Evolutionary conservation across 2,888 invertebrate species (phyloP).

Genomic region (Platypus cylindrus): DNA sequence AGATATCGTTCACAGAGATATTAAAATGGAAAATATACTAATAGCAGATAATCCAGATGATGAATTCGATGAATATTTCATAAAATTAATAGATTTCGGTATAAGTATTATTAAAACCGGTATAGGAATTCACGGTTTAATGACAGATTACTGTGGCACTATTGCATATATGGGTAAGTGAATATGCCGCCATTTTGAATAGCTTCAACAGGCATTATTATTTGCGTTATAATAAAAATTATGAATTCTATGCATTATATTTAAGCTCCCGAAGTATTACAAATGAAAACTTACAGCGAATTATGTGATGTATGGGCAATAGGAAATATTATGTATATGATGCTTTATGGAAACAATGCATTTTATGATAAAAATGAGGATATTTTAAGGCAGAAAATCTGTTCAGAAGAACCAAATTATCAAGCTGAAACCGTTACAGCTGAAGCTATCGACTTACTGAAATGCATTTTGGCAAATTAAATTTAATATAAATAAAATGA

Average conservation of each 20-base stretch:
- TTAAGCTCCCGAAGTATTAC: constrained; percentile 44
- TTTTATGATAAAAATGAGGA: constrained; percentile 28
- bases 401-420: constrained; percentile 25
- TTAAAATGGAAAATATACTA: constrained; percentile 39
- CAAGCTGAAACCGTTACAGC: constrained; percentile 12
- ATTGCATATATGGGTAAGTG: constrained; percentile 41
- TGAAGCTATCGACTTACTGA: constrained; percentile 35
- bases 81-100: constrained; percentile 47
- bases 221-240: no score
- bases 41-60: constrained; percentile 38
- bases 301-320: constrained; percentile 48
- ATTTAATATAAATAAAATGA: no score
- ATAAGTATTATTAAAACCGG: constrained; percentile 39
- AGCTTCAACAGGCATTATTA: no score
- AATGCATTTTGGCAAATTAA: constrained; percentile 31
- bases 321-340: constrained; percentile 41
- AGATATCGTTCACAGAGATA: constrained; percentile 39
- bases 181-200: not conserved
- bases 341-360: constrained; percentile 34
- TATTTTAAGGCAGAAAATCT: constrained; percentile 27
- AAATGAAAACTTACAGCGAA: constrained; percentile 41
- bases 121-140: constrained; percentile 38
- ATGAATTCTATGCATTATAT: no score
- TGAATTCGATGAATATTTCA: constrained; percentile 34
- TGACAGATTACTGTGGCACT: constrained; percentile 44